Base-by-base conservation (phyloP, 2,888 invertebrate genomes). In the Copidosoma aretas region DNA sequence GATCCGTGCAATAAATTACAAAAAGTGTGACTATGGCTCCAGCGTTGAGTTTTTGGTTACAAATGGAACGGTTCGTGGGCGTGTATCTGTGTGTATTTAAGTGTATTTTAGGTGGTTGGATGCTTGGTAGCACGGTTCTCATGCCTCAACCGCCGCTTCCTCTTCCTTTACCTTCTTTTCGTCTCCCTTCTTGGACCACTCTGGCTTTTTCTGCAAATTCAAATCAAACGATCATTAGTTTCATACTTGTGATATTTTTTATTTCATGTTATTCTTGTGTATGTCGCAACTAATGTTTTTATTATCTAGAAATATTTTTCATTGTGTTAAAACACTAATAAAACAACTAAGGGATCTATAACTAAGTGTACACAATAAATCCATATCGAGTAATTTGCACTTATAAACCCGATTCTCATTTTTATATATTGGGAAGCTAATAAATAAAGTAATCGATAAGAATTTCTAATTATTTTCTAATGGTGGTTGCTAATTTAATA, bases 161-260 rank as follows among this genome's bases (percentile, higher is more conserved):
- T 91, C 93, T 88, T 91, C 93, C 89, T 92, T 92, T 88, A 89
- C 90, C 91, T 93, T 93, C 88, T 89, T 89, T 86, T 91, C 90
- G 81, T 94, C 93, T 83, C 92, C 93, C 84, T 93, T 93, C 90
- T 95, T 95, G 85, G 94, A 94, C 94, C 94, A 95, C 88, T 95
- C 95, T 81, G 94, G 94, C 87, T 95, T 95, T 89, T 94, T 94
- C 93, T 94, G 92, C 82, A 89, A 88, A 67, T 67, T 67, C 41
- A 41, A 64, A 46, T 46, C 43, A 12, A 15, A 58, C 60, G 19
- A 53, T 51, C 17, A 60, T 68, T 60, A 71, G 52, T 59, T 14
- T 51, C 46, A 24, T 3, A 4, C 17, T 57, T 1, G 3, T 32
- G 3, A 32, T 32, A 4, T 19, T 57, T 1, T 32, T 32, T 32